Evolutionary conservation across 2,888 invertebrate genomes (phyloP), one percentile per base, ranked within the genome.

Genomic region (Gymnoscelis rufifasciata): DNA sequence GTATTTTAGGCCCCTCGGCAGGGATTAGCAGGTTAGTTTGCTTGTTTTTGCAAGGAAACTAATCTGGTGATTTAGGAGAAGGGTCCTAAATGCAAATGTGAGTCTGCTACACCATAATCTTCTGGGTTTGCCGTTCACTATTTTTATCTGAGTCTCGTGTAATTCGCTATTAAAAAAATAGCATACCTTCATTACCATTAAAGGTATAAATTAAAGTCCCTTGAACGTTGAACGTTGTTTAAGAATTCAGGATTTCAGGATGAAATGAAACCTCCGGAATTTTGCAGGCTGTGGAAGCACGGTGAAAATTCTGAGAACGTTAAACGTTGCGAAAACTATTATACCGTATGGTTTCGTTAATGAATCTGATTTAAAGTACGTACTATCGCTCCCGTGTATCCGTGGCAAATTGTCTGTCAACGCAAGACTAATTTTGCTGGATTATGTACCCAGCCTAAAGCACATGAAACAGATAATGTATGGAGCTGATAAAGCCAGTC

Each of bases 11-110:
- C 23, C 45, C 40, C 43, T 15, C 38, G 15, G 40, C 15, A 6
- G 28, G 42, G 52, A 42, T 52, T 40, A 45, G 7, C 45, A 36
- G 41, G 39, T 42, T 51, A 47, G 40, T 47, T 47, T 41, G 24
- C 7, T 7, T 43, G 46, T 46, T 51, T 44, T 47, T 51, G 44
- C 38, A 38, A 31, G 26, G 38, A 41, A 47, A 44, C 47, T 41
- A 44, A 47, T 44, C 43, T 41, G 33, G 28, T 43, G 37, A 35
- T 43, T 43, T 47, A 47, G 38, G 31, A 43, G 14, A 19, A 26
- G 15, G 23, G 33, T 12, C 8, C 37, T 28, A 39, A 28, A 19
- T 31, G 27, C 10, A 15, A 15, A 38, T 28, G 11, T 29, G 7
- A 24, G 36, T 13, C 8, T 23, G 23, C 13, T 12, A 14, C 8